Conservation (phyloP, 2,113 vertebrate species). For the Sorex fumeus region DNA sequence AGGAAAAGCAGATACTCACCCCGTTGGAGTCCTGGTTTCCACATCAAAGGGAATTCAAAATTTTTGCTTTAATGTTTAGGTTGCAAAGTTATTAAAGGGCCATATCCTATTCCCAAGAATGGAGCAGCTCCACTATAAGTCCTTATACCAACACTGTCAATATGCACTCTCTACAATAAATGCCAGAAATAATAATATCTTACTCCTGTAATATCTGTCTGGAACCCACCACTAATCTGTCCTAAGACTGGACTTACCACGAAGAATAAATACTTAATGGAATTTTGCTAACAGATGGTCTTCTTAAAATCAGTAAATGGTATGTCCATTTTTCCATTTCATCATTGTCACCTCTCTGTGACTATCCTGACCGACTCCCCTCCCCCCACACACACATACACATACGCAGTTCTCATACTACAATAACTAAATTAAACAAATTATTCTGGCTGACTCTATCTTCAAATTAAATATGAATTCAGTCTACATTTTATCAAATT, state of each 20-base stretch:
- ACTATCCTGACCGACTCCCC: not conserved
- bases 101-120: not conserved
- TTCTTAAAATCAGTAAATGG: not conserved
- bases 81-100: not conserved
- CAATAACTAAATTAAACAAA: not conserved
- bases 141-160: not conserved
- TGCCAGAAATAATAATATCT: not conserved
- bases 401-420: not conserved
- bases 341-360: not conserved
- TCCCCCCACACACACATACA: no score
- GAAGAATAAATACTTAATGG: constrained; percentile 5
- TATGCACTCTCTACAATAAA: not conserved
- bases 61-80: not conserved
- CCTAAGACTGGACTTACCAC: not conserved
- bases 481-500: not conserved
- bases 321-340: not conserved
- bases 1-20: no score
- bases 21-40: no score
- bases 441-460: not conserved
- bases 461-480: constrained; percentile 22
- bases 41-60: no score
- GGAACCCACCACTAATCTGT: not conserved
- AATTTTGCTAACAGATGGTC: not conserved
- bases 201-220: not conserved
- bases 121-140: not conserved